Conservation (phyloP, 1,140 invertebrate genomes). For the Anagrus nilaparvatae region DNA sequence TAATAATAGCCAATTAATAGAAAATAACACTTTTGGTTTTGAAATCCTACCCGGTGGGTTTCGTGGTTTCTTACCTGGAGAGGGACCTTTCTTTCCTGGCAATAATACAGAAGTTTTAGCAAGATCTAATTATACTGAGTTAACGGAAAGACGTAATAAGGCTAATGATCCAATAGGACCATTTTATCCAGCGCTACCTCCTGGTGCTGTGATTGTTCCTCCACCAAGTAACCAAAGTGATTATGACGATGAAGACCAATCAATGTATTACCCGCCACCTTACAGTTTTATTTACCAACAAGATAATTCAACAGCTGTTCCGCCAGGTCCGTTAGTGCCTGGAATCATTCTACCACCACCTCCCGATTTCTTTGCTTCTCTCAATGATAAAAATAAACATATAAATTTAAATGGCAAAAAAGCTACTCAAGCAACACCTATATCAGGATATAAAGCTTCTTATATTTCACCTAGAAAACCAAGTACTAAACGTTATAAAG, state of each 20-base stretch:
- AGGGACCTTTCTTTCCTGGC: constrained; percentile 29
- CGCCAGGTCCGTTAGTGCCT: constrained; percentile 74
- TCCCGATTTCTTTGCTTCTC: constrained; percentile 67
- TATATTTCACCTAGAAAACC: constrained; percentile 29
- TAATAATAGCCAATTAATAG: constrained; percentile 47
- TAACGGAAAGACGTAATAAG: constrained; percentile 12
- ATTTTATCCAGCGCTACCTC: constrained; percentile 52
- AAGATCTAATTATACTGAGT: constrained; percentile 27
- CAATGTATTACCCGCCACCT: constrained; percentile 78
- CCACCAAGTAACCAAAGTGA: constrained; percentile 60
- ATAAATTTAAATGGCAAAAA: no score
- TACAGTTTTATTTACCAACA: constrained; percentile 76
- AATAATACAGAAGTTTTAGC: constrained; percentile 44
- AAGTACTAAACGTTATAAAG: constrained; percentile 36
- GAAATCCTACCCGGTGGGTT: constrained; percentile 26
- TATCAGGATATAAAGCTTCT: constrained; percentile 22
- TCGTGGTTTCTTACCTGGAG: constrained; percentile 30
- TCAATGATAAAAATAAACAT: constrained; percentile 44
- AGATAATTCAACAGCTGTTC: constrained; percentile 65
- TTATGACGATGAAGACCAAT: constrained; percentile 79
- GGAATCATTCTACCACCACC: constrained; percentile 80
- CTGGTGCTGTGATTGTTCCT: constrained; percentile 58
- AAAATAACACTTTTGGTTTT: constrained; percentile 29
- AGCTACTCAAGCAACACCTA: no score
- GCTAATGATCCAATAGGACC: constrained; percentile 40